Percentiles rank a stretch among this genome's conserved stretches.
These are phyloP conservation scores for Crambe crambe DNA, from an alignment of 37 sponge, comb jelly and placozoan genomes.

Conservation along the genomic window DNA sequence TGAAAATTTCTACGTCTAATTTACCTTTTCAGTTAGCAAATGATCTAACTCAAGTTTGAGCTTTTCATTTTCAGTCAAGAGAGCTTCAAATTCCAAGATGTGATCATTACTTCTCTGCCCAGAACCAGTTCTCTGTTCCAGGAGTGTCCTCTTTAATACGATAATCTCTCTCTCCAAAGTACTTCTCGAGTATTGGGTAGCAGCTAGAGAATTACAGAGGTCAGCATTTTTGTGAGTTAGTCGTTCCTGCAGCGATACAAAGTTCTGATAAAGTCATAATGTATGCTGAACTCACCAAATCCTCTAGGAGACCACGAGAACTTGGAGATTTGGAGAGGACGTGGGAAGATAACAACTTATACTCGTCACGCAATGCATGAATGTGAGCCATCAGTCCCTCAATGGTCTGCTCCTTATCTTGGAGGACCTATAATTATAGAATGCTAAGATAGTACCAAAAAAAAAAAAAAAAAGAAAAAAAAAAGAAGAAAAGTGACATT, in stretches of 20 bases:
- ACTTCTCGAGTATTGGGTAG: slow-evolving; percentile 10
- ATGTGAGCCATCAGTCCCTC: slow-evolving; percentile 13
- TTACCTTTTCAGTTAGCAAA: background rate
- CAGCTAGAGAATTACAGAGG: slow-evolving; percentile 19
- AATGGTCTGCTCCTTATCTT: slow-evolving; percentile 7
- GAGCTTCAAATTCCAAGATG: background rate
- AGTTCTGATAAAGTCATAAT: background rate
- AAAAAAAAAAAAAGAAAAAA: too few species aligned
- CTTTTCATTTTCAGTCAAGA: background rate
- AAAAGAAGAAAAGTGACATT: background rate
- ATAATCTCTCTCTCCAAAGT: slow-evolving; percentile 31
- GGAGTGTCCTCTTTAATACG: slow-evolving; percentile 12
- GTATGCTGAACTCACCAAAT: background rate
- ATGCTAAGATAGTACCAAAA: background rate
- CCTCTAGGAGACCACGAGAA: background rate
- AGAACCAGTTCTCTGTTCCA: slow-evolving; percentile 3
- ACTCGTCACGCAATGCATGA: background rate
- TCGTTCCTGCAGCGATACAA: slow-evolving; percentile 24
- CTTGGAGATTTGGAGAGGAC: background rate
- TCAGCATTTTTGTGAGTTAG: slow-evolving; percentile 31
- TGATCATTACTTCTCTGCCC: background rate
- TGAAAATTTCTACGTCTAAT: background rate
- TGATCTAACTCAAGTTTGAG: background rate
- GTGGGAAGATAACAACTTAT: background rate
- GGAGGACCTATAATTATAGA: background rate